Evolutionary conservation across 35 echinoderm and acorn worm species (phyloP), one percentile per base, ranked within the genome.

Genomic region (Amphiura filiformis): DNA sequence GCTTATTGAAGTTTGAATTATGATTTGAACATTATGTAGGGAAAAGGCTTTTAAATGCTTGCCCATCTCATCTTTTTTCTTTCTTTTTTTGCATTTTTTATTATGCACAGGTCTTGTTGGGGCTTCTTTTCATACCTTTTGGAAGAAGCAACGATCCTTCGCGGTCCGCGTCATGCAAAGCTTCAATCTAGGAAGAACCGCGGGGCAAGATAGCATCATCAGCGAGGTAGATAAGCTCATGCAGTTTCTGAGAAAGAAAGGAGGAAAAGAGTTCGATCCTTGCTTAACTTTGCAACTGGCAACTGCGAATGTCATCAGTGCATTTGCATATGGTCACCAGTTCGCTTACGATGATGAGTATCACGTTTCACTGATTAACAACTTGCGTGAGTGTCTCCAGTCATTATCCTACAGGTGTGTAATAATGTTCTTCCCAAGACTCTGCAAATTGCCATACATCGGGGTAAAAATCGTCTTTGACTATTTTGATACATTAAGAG

Each of bases 231-330:
- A 70, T 3, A 11, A 70, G 2, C 61, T 70, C 26, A 5, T 70
- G 1, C 9, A 70, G 61, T 11, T 15, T 3, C 33, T 65, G 56
- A 31, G 34, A 22, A 33, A 37, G 1, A 20, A 18, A 38, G 9
- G 32, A 22, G 64, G 64, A 15, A 61, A 85, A 2, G 83, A 14
- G 14, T 85, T 85, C 35, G 83, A 85, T 65, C 83, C 83, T 20
- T 35, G 56, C 32, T 18, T 34, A 1, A 0, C 65, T 14, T 70
- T 85, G n/a, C 56, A 64, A 36, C 28, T 65, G 26, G 83, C 83
- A 47, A 85, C 83, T 1, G 83, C 56, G 3, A 85, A 85, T 36
- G 56, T 85, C 34, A 85, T 85, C 32, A 35, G 83, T 34, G 64
- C 49, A 3, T 56, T 85, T 31, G 47, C 44, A 35, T 64, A 64